Base-by-base conservation (phyloP, 2,797 vertebrate species). In the Spinibarbus caldwelli region DNA sequence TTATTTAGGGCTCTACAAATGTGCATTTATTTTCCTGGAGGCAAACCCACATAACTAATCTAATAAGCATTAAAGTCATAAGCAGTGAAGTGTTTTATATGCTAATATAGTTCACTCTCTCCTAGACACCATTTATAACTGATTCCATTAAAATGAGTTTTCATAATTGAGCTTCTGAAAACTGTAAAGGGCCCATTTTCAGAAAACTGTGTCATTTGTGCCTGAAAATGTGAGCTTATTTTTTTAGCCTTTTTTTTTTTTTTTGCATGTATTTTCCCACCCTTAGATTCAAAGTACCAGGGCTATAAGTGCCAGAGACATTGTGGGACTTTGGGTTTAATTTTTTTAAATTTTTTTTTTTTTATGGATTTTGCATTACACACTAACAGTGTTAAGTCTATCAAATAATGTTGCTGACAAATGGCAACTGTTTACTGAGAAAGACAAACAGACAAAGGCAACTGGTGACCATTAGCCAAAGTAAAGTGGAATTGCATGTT, bases 41-140 rank as follows among this genome's bases (percentile, higher is more conserved):
- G 47, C 31, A 76, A 76, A 76, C 72, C 11, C 29, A 76, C 11
- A 52, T 36, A 76, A 54, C 49, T 76, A 76, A 54, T 76, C 73
- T n/a, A 76, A 75, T 31, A 70, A 70, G 36, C 67, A 12, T 70
- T 70, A n/a, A 70, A 70, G 21, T 70, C 67, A 68, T 68, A 41
- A 41, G 36, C 47, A 75, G 45, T 49, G 45, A 75, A 52, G 49
- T 75, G 29, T 52, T 75, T 75, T 36, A 75, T 52, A 75, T 52
- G 45, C 29, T 75, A 52, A 75, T 52, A 75, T 52, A 52, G 72
- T 36, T 75, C 49, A 2, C 72, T 52, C 29, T 52, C 47, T 52
- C 19, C 31, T 31, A 75, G 72, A 34, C 47, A 52, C 72, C 29
- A 75, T 23, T 75, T 75, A 21, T 34, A 52, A 75, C 6, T 14